Evolutionary conservation across 53 echinoderm and acorn worm genomes (phyloP).

Genomic region (Temnopleurus reevesii): DNA sequence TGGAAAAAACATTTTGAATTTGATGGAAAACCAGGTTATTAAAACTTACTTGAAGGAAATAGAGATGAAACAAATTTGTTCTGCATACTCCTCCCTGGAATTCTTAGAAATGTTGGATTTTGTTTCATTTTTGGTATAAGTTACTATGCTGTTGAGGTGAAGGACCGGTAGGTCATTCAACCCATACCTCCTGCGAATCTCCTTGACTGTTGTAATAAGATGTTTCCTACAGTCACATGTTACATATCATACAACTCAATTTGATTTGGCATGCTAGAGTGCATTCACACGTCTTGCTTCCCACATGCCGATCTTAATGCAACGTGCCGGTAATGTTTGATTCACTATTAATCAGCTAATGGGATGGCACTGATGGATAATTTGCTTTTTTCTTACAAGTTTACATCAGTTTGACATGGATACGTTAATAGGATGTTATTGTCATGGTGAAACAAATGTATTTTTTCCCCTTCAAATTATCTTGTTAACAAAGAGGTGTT

Average conservation of each 20-base stretch:
- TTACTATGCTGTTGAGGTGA: neutral
- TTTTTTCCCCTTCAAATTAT: no score
- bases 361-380: neutral
- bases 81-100: neutral
- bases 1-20: neutral
- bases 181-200: neutral
- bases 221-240: slow-evolving; percentile 6
- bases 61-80: neutral
- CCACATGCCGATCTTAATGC: neutral
- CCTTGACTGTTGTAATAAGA: neutral
- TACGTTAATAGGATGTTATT: no score
- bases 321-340: neutral
- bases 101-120: neutral
- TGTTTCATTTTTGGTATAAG: neutral
- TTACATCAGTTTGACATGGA: no score
- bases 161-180: slow-evolving; percentile 20
- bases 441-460: no score
- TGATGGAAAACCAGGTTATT: neutral
- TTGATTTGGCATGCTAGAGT: slow-evolving; percentile 5
- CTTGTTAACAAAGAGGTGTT: no score
- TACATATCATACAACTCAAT: neutral
- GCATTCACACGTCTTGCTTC: neutral
- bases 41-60: neutral
- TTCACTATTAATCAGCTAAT: neutral
- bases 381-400: neutral